Base-by-base conservation (phyloP, 2,113 vertebrate species). In the Fulmarus glacialis region DNA sequence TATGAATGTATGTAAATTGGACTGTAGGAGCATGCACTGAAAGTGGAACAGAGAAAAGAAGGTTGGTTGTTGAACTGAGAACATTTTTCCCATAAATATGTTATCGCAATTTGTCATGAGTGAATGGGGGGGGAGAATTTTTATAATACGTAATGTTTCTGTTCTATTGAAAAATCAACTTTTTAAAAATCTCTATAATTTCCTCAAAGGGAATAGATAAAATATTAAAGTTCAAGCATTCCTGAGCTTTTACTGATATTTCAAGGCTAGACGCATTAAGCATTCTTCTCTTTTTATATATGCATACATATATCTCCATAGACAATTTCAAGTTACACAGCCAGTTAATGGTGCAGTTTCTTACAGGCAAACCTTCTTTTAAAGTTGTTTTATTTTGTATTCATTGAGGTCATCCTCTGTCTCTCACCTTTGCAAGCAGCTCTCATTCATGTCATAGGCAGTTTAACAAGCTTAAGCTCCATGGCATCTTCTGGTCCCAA, bases 381-480 rank as follows among this genome's bases (percentile, higher is more conserved):
- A 68, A 67, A 75, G 50, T 66, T 75, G 34, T 72, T 89, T 89
- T 91, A 77, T 92, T 95, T 89, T 93, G 59, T 67, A 94, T 87
- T 91, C 68, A 87, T 77, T 84, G 82, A 90, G 58, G 89, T 94
- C 87, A 84, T 55, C 27, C 45, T 72, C 70, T 92, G 50, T 43
- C 22, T 96, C 85, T 92, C 73, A 40, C 93, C 68, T 94, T 53
- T 87, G 58, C 77, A 73, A 94, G 68, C 62, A 93, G 36, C 62
- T 95, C 72, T 84, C 60, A 68, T 48, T 85, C 42, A 14, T 77
- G 75, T 93, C 64, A 55, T 20, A 75, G 45, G 64, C 79, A 89
- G 60, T 94, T 94, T 71, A 95, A 67, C 2, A 8, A 87, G 50
- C 58, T 42, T 59, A 74, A 91, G 42, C 73, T 90, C 55, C 66